These are phyloP conservation scores for Hetaerina titia DNA, from an alignment of 2,888 invertebrate species.

Conservation along the genomic window DNA sequence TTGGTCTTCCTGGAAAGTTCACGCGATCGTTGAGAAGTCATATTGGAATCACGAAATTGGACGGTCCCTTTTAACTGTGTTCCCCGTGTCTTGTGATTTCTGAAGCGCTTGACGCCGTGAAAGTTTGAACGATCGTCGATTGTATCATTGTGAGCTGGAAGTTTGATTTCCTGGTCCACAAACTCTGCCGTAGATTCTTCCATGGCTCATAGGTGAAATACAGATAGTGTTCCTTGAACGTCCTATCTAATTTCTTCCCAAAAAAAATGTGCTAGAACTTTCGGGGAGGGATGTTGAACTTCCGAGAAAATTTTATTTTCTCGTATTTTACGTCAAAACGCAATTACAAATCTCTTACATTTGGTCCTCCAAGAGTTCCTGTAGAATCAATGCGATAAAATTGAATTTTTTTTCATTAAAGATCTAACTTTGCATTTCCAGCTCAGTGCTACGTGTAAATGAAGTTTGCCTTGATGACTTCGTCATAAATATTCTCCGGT, in stretches of 20 bases:
- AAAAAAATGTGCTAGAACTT: neutral
- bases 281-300: neutral
- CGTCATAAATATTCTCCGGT: no score
- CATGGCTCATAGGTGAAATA: slow-evolving; percentile 3
- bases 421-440: neutral
- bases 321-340: neutral
- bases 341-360: neutral
- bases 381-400: neutral
- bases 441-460: no score
- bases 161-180: slow-evolving; percentile 35
- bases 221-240: neutral
- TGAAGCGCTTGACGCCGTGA: slow-evolving; percentile 34
- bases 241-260: neutral
- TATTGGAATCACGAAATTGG: slow-evolving; percentile 43
- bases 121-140: slow-evolving; percentile 45
- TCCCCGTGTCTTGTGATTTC: slow-evolving; percentile 43
- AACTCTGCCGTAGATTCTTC: neutral
- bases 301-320: neutral
- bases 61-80: neutral
- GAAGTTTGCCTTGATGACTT: no score
- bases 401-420: neutral
- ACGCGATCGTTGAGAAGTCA: slow-evolving; percentile 39
- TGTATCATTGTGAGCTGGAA: slow-evolving; percentile 34
- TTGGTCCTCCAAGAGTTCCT: neutral
- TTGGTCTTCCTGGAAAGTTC: slow-evolving; percentile 44